These are phyloP conservation scores for Cinara cedri DNA, from an alignment of 2,888 invertebrate genomes.

Conservation along the genomic window DNA sequence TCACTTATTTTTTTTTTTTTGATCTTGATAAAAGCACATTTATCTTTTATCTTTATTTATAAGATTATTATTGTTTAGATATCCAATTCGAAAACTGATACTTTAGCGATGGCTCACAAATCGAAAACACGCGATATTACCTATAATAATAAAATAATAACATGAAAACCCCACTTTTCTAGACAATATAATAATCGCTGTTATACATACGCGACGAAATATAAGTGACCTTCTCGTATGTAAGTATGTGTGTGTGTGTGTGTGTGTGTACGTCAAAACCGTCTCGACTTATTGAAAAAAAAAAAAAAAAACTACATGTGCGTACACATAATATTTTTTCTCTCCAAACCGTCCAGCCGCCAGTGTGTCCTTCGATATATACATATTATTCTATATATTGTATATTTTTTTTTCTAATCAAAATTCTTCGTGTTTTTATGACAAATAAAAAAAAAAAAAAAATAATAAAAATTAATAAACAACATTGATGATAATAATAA, in stretches of 20 bases:
- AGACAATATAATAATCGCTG: not conserved
- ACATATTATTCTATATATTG: too few relatives aligned
- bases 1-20: too few relatives aligned
- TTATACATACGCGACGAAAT: not conserved
- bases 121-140: too few relatives aligned
- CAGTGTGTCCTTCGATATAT: constrained; percentile 18
- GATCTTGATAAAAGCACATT: too few relatives aligned
- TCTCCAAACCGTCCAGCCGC: not conserved
- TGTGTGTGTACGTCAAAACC: constrained; percentile 5
- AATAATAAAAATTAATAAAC: not conserved
- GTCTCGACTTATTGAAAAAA: constrained; percentile 16
- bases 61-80: too few relatives aligned
- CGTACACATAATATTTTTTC: too few relatives aligned
- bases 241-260: too few relatives aligned
- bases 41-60: too few relatives aligned
- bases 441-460: not conserved
- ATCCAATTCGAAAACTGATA: too few relatives aligned
- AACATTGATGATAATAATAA: too few relatives aligned
- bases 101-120: too few relatives aligned
- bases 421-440: constrained; percentile 33
- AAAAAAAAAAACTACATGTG: not conserved
- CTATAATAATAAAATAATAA: too few relatives aligned
- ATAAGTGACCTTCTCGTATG: constrained; percentile 11
- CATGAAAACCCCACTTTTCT: constrained; percentile 10
- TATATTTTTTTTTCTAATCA: not conserved